Evolutionary conservation across 2,797 vertebrate species (phyloP), one percentile per base, ranked within the genome.

Genomic region (Danio tinwini): DNA sequence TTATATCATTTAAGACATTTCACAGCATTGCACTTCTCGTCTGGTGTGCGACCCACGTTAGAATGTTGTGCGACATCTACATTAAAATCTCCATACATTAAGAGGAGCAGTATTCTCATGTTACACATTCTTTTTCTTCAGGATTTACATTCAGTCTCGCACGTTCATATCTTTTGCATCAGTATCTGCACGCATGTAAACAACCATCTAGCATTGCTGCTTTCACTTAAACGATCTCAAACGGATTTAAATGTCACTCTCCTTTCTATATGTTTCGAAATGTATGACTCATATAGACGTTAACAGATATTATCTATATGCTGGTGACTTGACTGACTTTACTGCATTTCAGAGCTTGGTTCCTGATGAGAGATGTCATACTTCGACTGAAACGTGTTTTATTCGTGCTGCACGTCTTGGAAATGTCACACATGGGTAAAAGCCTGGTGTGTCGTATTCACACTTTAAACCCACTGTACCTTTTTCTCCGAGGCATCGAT

Each of bases 401-500:
- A 76, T 67, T 76, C 52, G 62, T 74, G 16, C 11, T 21, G 14
- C 63, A 65, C 50, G 12, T 49, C 68, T 85, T 82, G 81, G 40
- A 84, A 86, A 84, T 76, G 80, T 84, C 65, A 63, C 53, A 71
- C 39, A 74, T 55, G 39, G 64, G 45, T 58, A 47, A 83, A 72
- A 78, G 64, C 45, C 76, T 59, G 69, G 45, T 70, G 50, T 76
- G 37, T 55, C 64, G 62, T 55, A 53, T 64, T 76, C 58, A 67
- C 70, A 78, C 19, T 74, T 74, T 78, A 74, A 72, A 52, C 81
- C 76, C 81, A 69, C 75, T 69, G 74, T 82, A 78, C 61, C 80
- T 76, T 72, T 63, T 80, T 56, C 84, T 50, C 83, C 49, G 74
- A 85, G 84, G 81, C 85, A 89, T 89, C 88, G 89, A 89, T 90